Conservation (phyloP, 2,113 vertebrate species). For the Sturnira hondurensis region DNA sequence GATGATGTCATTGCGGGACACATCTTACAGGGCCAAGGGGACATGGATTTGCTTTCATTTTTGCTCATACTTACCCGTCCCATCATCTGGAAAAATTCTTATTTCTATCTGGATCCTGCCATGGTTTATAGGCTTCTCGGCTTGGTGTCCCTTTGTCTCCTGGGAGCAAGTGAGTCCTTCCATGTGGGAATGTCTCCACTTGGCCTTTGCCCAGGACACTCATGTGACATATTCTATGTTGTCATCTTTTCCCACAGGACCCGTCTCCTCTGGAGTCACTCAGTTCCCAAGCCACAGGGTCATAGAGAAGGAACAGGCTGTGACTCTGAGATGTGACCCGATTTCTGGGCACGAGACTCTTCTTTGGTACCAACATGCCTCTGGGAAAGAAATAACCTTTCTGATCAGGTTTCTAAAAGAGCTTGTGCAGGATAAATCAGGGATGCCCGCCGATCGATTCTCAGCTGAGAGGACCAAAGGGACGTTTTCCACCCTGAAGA, state of each 20-base stretch:
- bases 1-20: not conserved
- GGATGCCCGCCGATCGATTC: not conserved
- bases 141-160: not conserved
- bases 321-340: not conserved
- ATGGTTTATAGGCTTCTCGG: not conserved
- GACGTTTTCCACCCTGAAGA: not conserved
- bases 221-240: not conserved
- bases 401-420: not conserved
- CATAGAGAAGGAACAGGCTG: not conserved
- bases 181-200: not conserved
- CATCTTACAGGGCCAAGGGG: not conserved
- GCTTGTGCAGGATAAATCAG: not conserved
- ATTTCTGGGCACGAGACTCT: not conserved
- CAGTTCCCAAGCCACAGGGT: not conserved
- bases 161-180: not conserved
- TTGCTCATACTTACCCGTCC: not conserved
- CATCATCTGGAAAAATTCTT: not conserved
- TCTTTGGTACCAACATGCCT: not conserved
- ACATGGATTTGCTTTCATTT: not conserved
- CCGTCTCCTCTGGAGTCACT: not conserved
- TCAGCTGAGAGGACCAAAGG: fast-evolving
- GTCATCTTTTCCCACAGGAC: not conserved
- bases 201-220: not conserved
- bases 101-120: not conserved
- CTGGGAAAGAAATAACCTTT: not conserved